Conservation (phyloP, 2,797 vertebrate species). For the Adrianichthys oophorus region DNA sequence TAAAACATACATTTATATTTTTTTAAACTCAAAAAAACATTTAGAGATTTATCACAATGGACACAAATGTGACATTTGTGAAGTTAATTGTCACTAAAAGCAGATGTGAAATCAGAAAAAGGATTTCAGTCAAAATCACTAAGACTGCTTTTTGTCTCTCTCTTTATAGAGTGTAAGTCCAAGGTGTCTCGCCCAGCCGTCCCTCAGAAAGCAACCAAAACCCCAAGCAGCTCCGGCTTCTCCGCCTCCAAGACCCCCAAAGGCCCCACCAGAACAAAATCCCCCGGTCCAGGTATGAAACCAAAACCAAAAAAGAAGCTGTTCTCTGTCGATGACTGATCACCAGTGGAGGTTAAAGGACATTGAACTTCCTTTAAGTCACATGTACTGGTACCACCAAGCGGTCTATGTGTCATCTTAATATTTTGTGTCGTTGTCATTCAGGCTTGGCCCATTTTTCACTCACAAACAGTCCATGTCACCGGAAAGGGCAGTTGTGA, state of each 20-base stretch:
- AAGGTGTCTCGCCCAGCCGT: conserved; percentile 46
- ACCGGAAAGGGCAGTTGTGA: too few species aligned
- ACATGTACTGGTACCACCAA: too few species aligned
- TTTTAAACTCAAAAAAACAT: too few species aligned
- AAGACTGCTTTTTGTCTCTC: not conserved
- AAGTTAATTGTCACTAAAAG: not conserved
- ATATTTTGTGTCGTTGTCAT: too few species aligned
- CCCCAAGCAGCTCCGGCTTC: conserved; percentile 38
- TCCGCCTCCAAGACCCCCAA: conserved; percentile 51
- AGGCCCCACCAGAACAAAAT: conserved; percentile 59
- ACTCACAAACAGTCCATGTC: too few species aligned
- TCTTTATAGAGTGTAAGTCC: conserved; percentile 50
- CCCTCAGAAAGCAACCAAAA: conserved; percentile 57
- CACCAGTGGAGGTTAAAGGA: not conserved
- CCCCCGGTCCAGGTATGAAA: conserved; percentile 57
- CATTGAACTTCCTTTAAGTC: not conserved
- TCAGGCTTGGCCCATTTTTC: too few species aligned
- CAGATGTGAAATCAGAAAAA: not conserved
- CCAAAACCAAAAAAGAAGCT: not conserved
- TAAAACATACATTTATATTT: too few species aligned
- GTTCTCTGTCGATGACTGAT: not conserved
- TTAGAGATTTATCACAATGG: too few species aligned
- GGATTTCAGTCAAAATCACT: too few species aligned
- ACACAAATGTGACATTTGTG: too few species aligned
- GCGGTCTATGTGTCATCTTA: too few species aligned